A percentile compares a stretch with the other conserved stretches of the same genome.
Conservation (phyloP, 2,888 invertebrate species). For the Drosophila suboccidentalis region DNA sequence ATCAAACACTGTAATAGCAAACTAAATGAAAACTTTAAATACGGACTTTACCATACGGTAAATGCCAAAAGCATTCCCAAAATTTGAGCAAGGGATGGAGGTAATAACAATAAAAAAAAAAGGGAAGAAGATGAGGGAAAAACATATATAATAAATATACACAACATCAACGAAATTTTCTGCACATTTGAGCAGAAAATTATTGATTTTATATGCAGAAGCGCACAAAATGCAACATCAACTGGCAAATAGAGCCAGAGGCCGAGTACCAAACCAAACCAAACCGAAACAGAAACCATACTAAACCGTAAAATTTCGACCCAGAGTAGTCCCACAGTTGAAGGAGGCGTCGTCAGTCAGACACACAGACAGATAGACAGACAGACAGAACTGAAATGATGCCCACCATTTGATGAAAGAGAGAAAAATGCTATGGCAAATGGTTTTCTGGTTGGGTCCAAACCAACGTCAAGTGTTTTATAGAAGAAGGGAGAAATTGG, state of each 20-base stretch:
- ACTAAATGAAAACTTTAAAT: slow-evolving; percentile 1
- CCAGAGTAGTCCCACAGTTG: slow-evolving; percentile 1
- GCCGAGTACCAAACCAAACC: slow-evolving; percentile 21
- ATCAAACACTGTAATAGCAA: not conserved
- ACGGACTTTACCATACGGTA: slow-evolving; percentile 27
- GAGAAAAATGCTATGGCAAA: slow-evolving; percentile 19
- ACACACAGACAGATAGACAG: slow-evolving; percentile 11
- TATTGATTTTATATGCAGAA: slow-evolving; percentile 75
- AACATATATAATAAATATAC: slow-evolving; percentile 40
- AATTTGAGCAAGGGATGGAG: not conserved
- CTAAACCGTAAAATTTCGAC: slow-evolving; percentile 1
- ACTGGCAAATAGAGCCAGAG: slow-evolving; percentile 54
- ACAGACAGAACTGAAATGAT: slow-evolving; percentile 52
- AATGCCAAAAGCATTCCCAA: slow-evolving; percentile 6
- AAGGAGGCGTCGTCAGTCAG: slow-evolving; percentile 7
- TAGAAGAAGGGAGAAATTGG: not conserved
- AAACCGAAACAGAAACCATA: slow-evolving; percentile 19
- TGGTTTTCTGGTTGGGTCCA: slow-evolving; percentile 17
- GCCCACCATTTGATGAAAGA: slow-evolving; percentile 54
- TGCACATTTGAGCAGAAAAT: slow-evolving; percentile 82
- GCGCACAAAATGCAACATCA: slow-evolving; percentile 64
- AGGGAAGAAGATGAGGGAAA: not conserved
- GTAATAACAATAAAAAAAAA: slow-evolving; percentile 5
- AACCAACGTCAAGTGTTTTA: slow-evolving; percentile 41
- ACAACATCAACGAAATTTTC: slow-evolving; percentile 75